A percentile compares a stretch with the other conserved stretches of the same genome.
Conservation (phyloP, 2,888 invertebrate species). For the Himalopsyche tibetana region DNA sequence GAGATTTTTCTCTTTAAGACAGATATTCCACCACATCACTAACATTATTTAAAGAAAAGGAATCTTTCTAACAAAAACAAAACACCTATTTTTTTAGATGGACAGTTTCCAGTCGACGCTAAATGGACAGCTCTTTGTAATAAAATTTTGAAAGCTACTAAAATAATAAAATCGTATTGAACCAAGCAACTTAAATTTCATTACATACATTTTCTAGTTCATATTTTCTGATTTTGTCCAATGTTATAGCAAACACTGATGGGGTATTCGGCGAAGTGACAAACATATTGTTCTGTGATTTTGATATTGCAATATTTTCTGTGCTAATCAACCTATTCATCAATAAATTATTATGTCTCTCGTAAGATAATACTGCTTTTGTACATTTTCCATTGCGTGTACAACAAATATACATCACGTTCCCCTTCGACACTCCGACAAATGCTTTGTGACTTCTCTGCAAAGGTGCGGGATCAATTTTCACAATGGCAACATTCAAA, state of each 20-base stretch:
- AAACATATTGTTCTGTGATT: slow-evolving; percentile 36
- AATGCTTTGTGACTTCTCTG: slow-evolving; percentile 69
- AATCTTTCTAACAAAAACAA: too few species aligned
- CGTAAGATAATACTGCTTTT: slow-evolving; percentile 46
- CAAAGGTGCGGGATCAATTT: slow-evolving; percentile 68
- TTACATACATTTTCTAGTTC: slow-evolving; percentile 37
- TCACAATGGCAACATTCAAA: slow-evolving; percentile 44
- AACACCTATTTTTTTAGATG: too few species aligned
- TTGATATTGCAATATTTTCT: slow-evolving; percentile 69
- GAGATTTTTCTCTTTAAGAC: too few species aligned
- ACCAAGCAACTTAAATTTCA: background rate
- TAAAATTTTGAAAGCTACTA: too few species aligned
- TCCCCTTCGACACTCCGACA: slow-evolving; percentile 69
- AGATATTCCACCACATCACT: too few species aligned
- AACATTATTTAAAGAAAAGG: too few species aligned
- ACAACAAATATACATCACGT: slow-evolving; percentile 67
- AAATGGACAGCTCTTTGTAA: too few species aligned
- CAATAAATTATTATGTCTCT: background rate
- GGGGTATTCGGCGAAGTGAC: slow-evolving; percentile 47
- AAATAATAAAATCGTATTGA: too few species aligned
- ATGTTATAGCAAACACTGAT: slow-evolving; percentile 36
- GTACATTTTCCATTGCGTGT: slow-evolving; percentile 64
- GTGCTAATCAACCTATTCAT: slow-evolving; percentile 66
- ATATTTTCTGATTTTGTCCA: slow-evolving; percentile 45
- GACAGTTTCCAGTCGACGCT: too few species aligned